These are phyloP conservation scores for Coelinius sp. DNA, from an alignment of 2,888 invertebrate species.

Conservation along the genomic window DNA sequence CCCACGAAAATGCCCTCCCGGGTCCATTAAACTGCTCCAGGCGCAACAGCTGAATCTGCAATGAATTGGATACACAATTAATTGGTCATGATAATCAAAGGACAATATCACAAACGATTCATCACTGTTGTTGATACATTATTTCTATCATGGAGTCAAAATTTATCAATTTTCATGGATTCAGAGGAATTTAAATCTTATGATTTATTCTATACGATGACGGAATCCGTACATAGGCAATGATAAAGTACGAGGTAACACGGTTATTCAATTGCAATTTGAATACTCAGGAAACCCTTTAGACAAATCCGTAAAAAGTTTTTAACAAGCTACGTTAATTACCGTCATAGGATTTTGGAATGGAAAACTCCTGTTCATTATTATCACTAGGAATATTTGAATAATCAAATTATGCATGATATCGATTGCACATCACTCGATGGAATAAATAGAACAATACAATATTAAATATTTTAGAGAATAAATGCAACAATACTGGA, in stretches of 20 bases:
- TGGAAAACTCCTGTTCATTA: too few relatives aligned
- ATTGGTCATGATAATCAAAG: too few relatives aligned
- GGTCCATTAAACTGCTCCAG: background rate
- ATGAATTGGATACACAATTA: too few relatives aligned
- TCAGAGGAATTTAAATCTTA: too few relatives aligned
- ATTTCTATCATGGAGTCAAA: too few relatives aligned
- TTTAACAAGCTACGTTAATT: background rate
- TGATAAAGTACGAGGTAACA: background rate
- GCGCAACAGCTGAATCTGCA: background rate
- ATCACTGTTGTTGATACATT: too few relatives aligned
- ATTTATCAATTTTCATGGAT: too few relatives aligned
- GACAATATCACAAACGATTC: too few relatives aligned
- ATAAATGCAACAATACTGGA: background rate
- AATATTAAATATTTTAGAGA: background rate
- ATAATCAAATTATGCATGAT: background rate
- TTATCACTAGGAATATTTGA: background rate
- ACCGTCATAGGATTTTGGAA: background rate
- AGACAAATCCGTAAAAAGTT: background rate
- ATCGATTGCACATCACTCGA: background rate
- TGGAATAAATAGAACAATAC: background rate
- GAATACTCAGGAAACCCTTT: background rate
- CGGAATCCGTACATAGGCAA: background rate
- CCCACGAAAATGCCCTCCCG: background rate
- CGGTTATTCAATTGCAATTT: background rate
- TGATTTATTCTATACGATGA: background rate